Conservation (phyloP, 2,797 vertebrate species). For the Myoxocephalus aenaeus region DNA sequence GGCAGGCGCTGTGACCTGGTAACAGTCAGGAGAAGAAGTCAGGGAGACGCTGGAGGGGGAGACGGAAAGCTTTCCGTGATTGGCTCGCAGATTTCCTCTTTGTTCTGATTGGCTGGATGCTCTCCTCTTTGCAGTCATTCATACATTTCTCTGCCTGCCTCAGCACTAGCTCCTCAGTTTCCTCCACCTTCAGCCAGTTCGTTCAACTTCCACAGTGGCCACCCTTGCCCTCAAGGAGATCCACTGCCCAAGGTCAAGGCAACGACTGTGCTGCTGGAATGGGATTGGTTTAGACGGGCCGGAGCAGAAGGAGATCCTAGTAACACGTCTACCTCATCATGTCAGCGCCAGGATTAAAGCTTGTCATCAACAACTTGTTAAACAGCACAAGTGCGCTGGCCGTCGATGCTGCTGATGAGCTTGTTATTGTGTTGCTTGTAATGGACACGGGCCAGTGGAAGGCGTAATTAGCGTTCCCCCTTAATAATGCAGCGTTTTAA, state of each 20-base stretch:
- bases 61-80: slow-evolving; percentile 57
- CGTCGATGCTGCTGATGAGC: slow-evolving; percentile 63
- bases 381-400: slow-evolving; percentile 73
- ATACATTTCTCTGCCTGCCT: slow-evolving; percentile 84
- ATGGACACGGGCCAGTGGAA: slow-evolving; percentile 69
- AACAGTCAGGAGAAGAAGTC: slow-evolving; percentile 85
- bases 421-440: slow-evolving; percentile 68
- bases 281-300: slow-evolving; percentile 80
- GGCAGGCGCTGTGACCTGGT: slow-evolving; percentile 88
- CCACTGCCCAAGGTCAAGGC: slow-evolving; percentile 79
- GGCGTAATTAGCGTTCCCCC: slow-evolving; percentile 62
- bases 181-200: slow-evolving; percentile 65
- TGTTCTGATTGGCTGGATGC: slow-evolving; percentile 73
- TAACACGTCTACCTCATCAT: slow-evolving; percentile 80
- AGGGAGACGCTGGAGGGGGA: slow-evolving; percentile 70
- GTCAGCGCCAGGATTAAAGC: slow-evolving; percentile 75
- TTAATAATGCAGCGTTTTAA: slow-evolving; percentile 65
- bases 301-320: slow-evolving; percentile 79
- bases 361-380: slow-evolving; percentile 76
- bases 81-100: slow-evolving; percentile 66
- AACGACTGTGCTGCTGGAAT: slow-evolving; percentile 58
- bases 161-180: slow-evolving; percentile 66
- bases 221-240: slow-evolving; percentile 79
- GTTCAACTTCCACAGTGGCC: slow-evolving; percentile 72
- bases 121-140: slow-evolving; percentile 83